These are phyloP conservation scores for Zootoca vivipara DNA, from an alignment of 2,113 vertebrate species.

Conservation along the genomic window DNA sequence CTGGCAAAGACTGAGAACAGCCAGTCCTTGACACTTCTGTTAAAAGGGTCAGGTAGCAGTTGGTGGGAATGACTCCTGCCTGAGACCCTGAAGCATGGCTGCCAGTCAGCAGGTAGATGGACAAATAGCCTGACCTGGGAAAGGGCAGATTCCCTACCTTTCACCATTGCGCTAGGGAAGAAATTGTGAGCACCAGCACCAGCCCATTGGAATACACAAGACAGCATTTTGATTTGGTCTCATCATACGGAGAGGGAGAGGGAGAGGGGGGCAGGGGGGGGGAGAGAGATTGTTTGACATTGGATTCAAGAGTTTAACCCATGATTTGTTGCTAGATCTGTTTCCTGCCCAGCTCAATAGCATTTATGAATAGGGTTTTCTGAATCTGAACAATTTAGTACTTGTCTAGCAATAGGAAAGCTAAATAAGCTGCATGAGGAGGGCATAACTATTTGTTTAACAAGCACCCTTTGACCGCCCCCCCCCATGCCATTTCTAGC, in stretches of 20 bases:
- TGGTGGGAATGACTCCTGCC: background rate
- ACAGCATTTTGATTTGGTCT: background rate
- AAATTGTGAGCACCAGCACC: background rate
- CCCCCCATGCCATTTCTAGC: constrained; percentile 22
- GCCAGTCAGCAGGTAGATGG: background rate
- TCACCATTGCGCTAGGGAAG: background rate
- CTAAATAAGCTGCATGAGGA: background rate
- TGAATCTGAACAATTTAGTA: background rate
- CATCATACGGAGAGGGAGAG: background rate
- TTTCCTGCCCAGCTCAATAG: background rate
- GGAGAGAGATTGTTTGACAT: background rate
- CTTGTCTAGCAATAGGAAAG: background rate
- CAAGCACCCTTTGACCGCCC: constrained; percentile 41
- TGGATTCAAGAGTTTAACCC: background rate
- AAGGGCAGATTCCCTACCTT: background rate
- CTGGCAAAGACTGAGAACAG: too few species aligned
- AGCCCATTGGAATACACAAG: background rate
- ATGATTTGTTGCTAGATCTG: background rate
- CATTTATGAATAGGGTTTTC: background rate
- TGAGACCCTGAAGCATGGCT: background rate
- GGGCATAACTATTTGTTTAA: constrained; percentile 35
- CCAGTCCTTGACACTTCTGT: background rate
- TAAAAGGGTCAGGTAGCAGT: background rate
- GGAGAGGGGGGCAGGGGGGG: background rate
- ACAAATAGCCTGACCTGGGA: background rate